phyloP scores from a whole-genome alignment of 2,888 invertebrate species.

The Dynastes maya region DNA sequence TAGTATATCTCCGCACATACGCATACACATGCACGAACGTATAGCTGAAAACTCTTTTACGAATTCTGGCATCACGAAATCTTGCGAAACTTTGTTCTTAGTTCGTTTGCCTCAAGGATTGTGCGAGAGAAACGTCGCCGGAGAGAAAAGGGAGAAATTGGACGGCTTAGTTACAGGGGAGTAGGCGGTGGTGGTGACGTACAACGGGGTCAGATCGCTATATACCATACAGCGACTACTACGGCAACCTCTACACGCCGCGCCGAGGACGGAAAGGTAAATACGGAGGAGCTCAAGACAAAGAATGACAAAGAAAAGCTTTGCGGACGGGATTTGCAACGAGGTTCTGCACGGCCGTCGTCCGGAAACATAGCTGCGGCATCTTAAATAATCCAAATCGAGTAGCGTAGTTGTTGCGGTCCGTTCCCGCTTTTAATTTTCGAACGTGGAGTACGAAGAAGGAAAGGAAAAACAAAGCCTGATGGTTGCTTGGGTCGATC shows the following conservation, averaged over 20 bases:
- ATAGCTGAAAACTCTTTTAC: conserved; percentile 3
- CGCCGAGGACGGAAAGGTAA: conserved; percentile 62
- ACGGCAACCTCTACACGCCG: conserved; percentile 38
- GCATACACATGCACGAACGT: neutral
- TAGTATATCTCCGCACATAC: neutral
- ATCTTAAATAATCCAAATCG: conserved; percentile 65
- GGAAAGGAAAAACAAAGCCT: too few species aligned
- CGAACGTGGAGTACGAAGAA: neutral
- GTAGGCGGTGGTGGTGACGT: neutral
- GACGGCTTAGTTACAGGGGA: neutral
- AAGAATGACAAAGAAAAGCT: conserved; percentile 63
- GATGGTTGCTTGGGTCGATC: too few species aligned
- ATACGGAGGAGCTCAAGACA: conserved; percentile 60
- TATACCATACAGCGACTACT: conserved; percentile 23
- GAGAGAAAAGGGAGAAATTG: neutral
- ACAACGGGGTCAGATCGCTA: neutral
- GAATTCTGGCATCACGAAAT: conserved; percentile 54
- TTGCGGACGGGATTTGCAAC: conserved; percentile 63
- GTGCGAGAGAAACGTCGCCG: neutral
- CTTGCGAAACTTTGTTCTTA: conserved; percentile 64
- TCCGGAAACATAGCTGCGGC: conserved; percentile 62
- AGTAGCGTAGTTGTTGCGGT: neutral
- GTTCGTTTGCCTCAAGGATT: conserved; percentile 63
- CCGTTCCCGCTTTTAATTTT: neutral
- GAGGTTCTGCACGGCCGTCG: conserved; percentile 57